Conservation (phyloP, 2,113 vertebrate genomes). For the Leucoraja erinaceus region DNA sequence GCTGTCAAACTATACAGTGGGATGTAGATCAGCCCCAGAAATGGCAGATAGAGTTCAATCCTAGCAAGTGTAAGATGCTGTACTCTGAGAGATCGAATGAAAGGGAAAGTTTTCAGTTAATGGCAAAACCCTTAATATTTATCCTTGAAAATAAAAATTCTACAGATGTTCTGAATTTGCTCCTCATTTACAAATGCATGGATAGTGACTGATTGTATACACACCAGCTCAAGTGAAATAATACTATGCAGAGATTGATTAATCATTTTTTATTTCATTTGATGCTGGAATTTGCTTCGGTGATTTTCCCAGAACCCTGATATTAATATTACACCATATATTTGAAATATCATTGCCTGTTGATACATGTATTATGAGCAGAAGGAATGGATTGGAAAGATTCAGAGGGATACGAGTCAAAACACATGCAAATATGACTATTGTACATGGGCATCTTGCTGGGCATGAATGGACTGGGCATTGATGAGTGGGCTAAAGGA, state of each 20-base stretch:
- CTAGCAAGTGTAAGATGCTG: no score
- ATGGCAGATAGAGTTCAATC: no score
- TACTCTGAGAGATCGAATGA: no score
- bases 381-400: no score
- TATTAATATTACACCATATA: neutral
- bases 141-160: neutral
- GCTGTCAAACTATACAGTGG: no score
- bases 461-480: no score
- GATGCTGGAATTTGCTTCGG: neutral
- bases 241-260: neutral
- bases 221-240: neutral
- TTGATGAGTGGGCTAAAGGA: no score
- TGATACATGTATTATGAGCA: neutral
- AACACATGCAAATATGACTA: no score
- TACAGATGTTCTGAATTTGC: neutral
- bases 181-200: neutral
- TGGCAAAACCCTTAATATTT: neutral
- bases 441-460: no score
- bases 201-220: neutral
- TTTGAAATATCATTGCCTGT: neutral
- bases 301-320: neutral
- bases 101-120: no score
- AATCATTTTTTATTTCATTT: neutral
- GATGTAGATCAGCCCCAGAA: no score
- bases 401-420: no score